Conservation (phyloP, 2,113 vertebrate genomes). For the Muntiacus reevesi region DNA sequence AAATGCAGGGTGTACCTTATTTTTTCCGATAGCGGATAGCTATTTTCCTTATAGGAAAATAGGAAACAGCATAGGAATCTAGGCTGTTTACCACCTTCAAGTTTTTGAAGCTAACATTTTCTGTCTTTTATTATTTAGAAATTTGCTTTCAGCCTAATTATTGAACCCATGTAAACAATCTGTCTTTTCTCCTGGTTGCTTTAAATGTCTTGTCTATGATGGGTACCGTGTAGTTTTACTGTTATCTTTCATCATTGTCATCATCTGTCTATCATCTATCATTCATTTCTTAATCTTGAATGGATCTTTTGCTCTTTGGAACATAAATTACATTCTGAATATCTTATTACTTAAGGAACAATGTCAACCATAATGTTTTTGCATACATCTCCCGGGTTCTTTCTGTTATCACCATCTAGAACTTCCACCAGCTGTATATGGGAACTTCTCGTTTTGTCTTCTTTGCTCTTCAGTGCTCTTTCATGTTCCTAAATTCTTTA, state of each 20-base stretch:
- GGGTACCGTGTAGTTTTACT: neutral
- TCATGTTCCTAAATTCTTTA: neutral
- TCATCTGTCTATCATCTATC: neutral
- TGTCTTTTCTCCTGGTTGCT: neutral
- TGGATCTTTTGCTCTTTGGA: neutral
- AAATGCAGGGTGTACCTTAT: neutral
- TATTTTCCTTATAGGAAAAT: neutral
- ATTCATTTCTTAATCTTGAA: neutral
- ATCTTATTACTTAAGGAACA: neutral
- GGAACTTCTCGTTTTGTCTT: neutral
- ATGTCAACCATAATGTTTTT: neutral
- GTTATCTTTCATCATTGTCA: neutral
- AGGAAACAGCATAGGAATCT: neutral
- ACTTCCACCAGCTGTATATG: neutral
- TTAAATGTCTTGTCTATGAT: neutral
- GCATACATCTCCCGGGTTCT: neutral
- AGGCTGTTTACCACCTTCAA: neutral
- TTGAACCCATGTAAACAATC: neutral
- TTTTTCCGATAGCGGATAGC: neutral
- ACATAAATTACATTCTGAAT: neutral
- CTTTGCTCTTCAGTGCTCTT: neutral
- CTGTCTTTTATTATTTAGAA: constrained; percentile 1
- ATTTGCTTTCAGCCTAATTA: neutral
- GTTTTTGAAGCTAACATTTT: neutral
- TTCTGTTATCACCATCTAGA: neutral